phyloP scores from a whole-genome alignment of 2,113 vertebrate genomes.

The Motacilla tschutschensis region DNA sequence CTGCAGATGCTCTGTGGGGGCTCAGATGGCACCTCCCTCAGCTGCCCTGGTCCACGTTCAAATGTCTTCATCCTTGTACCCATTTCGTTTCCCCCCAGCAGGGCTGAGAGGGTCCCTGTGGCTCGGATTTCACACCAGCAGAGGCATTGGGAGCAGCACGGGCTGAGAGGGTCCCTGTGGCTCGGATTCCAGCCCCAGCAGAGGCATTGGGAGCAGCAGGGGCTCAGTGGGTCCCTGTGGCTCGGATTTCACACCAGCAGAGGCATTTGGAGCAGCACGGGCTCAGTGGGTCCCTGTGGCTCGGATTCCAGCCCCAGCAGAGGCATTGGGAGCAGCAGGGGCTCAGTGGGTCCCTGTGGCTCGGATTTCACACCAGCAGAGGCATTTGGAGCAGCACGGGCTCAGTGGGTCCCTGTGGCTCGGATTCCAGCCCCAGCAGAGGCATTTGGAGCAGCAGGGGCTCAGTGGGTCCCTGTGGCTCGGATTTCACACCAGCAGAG shows the following conservation, averaged over 20 bases:
- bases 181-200: not conserved
- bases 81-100: not conserved
- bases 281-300: accelerated
- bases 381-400: too few species aligned
- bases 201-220: too few species aligned
- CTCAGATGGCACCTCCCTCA: not conserved
- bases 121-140: not conserved
- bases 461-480: accelerated
- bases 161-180: accelerated
- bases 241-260: not conserved
- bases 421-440: not conserved
- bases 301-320: not conserved
- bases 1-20: accelerated
- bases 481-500: not conserved
- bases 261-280: too few species aligned
- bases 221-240: accelerated
- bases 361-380: not conserved
- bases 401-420: accelerated
- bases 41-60: not conserved
- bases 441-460: too few species aligned
- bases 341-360: accelerated
- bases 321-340: too few species aligned
- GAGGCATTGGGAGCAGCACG: too few species aligned
- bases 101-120: accelerated
- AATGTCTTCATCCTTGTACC: accelerated